These are phyloP conservation scores for Limnephilus rhombicus DNA, from an alignment of 2,888 invertebrate genomes.

Conservation along the genomic window DNA sequence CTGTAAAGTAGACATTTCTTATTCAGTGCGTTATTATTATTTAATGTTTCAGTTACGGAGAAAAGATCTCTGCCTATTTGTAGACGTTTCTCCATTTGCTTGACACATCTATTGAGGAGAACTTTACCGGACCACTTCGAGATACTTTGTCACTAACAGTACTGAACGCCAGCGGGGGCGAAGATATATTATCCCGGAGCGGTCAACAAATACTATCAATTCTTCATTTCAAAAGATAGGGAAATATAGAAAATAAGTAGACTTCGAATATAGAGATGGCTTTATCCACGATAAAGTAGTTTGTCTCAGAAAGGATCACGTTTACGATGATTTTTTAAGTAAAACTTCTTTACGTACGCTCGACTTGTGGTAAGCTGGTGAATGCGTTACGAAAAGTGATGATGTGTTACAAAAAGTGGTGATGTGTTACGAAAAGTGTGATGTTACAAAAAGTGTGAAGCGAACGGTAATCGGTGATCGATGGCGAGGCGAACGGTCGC, in stretches of 20 bases:
- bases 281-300: neutral
- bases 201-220: slow-evolving; percentile 38
- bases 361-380: no score
- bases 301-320: neutral
- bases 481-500: no score
- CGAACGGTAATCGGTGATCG: no score
- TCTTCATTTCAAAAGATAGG: slow-evolving; percentile 11
- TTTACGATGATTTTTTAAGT: neutral
- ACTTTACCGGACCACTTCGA: slow-evolving; percentile 34
- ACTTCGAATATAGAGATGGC: neutral
- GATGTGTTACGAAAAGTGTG: no score
- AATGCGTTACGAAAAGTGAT: no score
- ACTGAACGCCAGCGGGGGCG: neutral
- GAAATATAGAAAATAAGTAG: neutral
- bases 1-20: neutral
- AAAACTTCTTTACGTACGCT: no score
- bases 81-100: neutral
- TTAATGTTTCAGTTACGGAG: slow-evolving; percentile 19
- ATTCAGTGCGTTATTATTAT: neutral
- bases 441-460: no score
- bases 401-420: no score
- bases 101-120: slow-evolving; percentile 25
- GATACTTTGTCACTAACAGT: slow-evolving; percentile 6
- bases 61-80: neutral
- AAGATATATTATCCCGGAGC: neutral